Base-by-base conservation (phyloP, 2,888 invertebrate genomes). In the Sphaeridia pumilis region DNA sequence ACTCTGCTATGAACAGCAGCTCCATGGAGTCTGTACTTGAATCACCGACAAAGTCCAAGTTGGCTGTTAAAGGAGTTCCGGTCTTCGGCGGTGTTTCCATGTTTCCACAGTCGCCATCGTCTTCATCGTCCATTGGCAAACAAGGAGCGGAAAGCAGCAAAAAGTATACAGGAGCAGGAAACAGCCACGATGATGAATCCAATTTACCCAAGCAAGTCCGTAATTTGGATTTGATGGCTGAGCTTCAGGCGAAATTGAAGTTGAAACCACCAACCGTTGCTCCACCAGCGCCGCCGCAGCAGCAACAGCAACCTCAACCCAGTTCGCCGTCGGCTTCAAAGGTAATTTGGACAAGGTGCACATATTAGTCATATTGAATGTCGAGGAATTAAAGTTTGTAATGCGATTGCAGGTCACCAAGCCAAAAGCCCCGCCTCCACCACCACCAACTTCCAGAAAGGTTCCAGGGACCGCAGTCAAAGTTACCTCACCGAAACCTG, bases 361-460 rank as follows among this genome's bases (percentile, higher is more conserved):
- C 31, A 31, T 10, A 31, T 14, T 10, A 31, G 7, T 31, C 31
- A 7, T n/a, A n/a, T n/a, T n/a, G n/a, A n/a, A n/a, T n/a, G n/a
- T n/a, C n/a, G n/a, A n/a, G n/a, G n/a, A n/a, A n/a, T n/a, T n/a
- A n/a, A n/a, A n/a, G n/a, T n/a, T n/a, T n/a, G n/a, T 38, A 5
- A 5, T 38, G 5, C 38, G 5, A 17, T 17, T 14, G 38, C 38
- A 64, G 60, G 34, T 64, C 7, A 52, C 51, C 22, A 64, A 64
- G 46, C 64, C 64, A 5, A 60, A 59, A 25, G 62, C 62, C 35
- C 62, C 64, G 1, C 64, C 64, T 12, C 64, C 64, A n/a, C 64
- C 64, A 14, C 64, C 64, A 12, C 64, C 64, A 17, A 46, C 38
- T 5, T 10, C 31, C 7, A 38, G 20, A 17, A 38, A 17, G 46